A percentile compares a stretch with the other conserved stretches of the same genome.
These are phyloP conservation scores for Chorisops tibialis DNA, from an alignment of 2,888 invertebrate species.

Conservation along the genomic window DNA sequence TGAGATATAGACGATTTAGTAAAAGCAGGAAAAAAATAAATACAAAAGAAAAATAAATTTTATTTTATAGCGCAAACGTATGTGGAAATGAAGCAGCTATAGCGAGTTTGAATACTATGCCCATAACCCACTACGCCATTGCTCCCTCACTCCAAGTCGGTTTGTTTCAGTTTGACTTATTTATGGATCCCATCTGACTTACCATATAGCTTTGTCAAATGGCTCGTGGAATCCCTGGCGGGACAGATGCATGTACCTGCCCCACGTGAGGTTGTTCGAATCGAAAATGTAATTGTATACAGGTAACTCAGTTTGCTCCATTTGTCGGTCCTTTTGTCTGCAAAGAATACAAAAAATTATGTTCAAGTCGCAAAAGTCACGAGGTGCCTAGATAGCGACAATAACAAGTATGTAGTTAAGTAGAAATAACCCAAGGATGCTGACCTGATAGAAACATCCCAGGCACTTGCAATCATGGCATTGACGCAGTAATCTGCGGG, in stretches of 20 bases:
- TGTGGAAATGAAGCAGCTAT: not conserved
- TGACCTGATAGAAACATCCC: conserved; percentile 51
- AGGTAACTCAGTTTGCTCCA: conserved; percentile 44
- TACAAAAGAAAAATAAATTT: conserved; percentile 15
- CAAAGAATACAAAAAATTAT: not conserved
- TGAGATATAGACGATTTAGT: conserved; percentile 19
- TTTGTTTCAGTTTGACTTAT: conserved; percentile 11
- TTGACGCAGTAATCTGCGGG: conserved; percentile 53
- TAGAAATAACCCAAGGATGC: not conserved
- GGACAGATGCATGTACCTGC: conserved; percentile 51
- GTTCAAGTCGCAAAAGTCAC: not conserved
- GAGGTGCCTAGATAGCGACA: not conserved
- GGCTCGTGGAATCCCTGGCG: conserved; percentile 51
- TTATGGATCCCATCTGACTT: conserved; percentile 36
- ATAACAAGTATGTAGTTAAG: conserved; percentile 28
- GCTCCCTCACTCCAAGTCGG: not conserved
- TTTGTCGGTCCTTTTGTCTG: conserved; percentile 5
- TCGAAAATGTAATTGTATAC: conserved; percentile 53
- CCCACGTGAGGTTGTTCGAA: conserved; percentile 52
- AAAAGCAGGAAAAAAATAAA: conserved; percentile 13
- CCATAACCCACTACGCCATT: conserved; percentile 6
- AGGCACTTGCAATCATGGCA: conserved; percentile 52
- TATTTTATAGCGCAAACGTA: conserved; percentile 16
- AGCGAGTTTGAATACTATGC: conserved; percentile 14
- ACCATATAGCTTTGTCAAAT: conserved; percentile 52